Percentiles rank a stretch among this genome's conserved stretches.
Conservation (phyloP, 1,140 invertebrate genomes). For the Solen grandis region DNA sequence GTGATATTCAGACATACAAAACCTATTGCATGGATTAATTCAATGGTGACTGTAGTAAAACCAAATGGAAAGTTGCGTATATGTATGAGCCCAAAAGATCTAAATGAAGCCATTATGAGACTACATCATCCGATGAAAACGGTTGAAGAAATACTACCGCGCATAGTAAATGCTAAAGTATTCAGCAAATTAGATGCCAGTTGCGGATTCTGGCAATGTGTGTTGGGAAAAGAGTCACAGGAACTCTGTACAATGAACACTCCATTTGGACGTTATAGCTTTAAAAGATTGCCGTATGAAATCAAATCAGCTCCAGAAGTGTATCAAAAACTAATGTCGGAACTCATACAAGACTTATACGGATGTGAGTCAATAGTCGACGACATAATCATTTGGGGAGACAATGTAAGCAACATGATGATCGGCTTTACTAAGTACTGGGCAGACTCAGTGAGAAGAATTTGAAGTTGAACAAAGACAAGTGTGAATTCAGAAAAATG, state of each 20-base stretch:
- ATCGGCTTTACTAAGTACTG: constrained; percentile 52
- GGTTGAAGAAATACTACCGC: constrained; percentile 50
- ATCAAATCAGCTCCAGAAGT: constrained; percentile 62
- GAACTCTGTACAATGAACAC: too few relatives aligned
- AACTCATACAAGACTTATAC: constrained; percentile 73
- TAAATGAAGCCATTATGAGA: constrained; percentile 60
- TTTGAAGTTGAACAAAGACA: too few relatives aligned
- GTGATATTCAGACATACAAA: constrained; percentile 6
- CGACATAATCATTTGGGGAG: constrained; percentile 76
- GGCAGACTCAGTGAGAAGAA: constrained; percentile 47
- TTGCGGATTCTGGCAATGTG: constrained; percentile 57
- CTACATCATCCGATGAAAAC: constrained; percentile 58
- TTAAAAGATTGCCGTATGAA: constrained; percentile 72
- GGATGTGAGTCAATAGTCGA: constrained; percentile 78
- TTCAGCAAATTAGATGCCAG: constrained; percentile 82
- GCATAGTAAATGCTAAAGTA: constrained; percentile 76
- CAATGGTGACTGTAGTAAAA: constrained; percentile 42
- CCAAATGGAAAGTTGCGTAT: constrained; percentile 48
- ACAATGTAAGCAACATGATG: constrained; percentile 60
- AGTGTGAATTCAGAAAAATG: constrained; percentile 65
- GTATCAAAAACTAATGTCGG: constrained; percentile 74
- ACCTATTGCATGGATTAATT: constrained; percentile 37
- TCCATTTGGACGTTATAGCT: constrained; percentile 64
- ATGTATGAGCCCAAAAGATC: constrained; percentile 64
- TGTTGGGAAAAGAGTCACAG: constrained; percentile 39